phyloP scores from a whole-genome alignment of 2,888 invertebrate species.

The Nesidiocoris tenuis region DNA sequence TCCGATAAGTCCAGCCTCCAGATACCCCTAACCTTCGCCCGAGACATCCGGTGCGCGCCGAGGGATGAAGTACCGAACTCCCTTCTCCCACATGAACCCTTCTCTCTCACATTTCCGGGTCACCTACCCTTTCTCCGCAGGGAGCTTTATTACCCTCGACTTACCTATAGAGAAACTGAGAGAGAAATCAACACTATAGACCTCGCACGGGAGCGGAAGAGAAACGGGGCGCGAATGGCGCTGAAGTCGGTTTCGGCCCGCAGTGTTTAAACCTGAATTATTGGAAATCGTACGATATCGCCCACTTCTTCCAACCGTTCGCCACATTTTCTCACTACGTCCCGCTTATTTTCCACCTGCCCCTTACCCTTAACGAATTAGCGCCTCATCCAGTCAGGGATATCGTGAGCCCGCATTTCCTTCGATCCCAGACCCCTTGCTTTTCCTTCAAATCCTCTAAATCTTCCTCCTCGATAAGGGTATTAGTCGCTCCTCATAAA shows the following conservation, averaged over 20 bases:
- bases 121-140: not conserved
- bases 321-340: not conserved
- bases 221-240: not conserved
- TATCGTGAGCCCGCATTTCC: not conserved
- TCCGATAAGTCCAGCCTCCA: constrained; percentile 26
- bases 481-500: too few species aligned
- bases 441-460: not conserved
- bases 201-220: not conserved
- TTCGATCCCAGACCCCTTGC: not conserved
- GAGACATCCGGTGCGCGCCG: not conserved
- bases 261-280: constrained; percentile 39
- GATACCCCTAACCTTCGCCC: not conserved
- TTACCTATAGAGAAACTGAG: not conserved
- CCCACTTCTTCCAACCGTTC: not conserved
- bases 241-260: constrained; percentile 14
- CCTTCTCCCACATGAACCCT: not conserved
- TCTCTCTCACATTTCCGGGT: constrained; percentile 4
- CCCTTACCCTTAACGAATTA: not conserved
- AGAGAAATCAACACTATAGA: not conserved
- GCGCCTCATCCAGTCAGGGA: not conserved
- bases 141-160: constrained; percentile 36
- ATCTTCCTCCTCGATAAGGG: too few species aligned
- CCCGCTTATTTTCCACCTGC: not conserved
- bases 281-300: constrained; percentile 21
- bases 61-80: not conserved